phyloP scores from a whole-genome alignment of 2,888 invertebrate species.

The Dorcus hopei region DNA sequence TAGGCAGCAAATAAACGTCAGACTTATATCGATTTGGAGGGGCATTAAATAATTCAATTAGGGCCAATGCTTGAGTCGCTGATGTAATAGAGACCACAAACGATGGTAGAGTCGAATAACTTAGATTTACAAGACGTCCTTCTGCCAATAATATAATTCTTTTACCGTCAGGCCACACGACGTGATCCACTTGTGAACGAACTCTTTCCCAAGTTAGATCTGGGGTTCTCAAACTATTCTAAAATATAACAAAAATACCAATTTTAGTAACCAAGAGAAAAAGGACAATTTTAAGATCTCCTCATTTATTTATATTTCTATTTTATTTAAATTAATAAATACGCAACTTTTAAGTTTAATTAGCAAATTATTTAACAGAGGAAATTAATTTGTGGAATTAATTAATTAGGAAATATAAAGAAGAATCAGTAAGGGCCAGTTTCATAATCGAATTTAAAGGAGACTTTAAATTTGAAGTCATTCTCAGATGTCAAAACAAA shows the following conservation, averaged over 20 bases:
- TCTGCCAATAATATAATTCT: constrained; percentile 90
- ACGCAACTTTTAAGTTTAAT: not conserved
- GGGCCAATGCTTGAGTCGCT: constrained; percentile 92
- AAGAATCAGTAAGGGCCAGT: too few species aligned
- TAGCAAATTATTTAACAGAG: not conserved
- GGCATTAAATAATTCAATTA: constrained; percentile 96
- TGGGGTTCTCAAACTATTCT: constrained; percentile 87
- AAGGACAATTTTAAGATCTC: not conserved
- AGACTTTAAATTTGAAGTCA: too few species aligned
- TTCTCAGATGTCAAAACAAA: too few species aligned
- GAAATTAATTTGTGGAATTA: too few species aligned
- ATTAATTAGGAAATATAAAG: too few species aligned
- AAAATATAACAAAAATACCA: constrained; percentile 25
- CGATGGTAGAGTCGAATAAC: constrained; percentile 95
- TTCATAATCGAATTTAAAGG: too few species aligned
- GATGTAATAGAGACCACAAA: constrained; percentile 98
- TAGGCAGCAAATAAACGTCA: constrained; percentile 95
- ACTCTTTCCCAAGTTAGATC: constrained; percentile 97
- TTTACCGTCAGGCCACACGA: constrained; percentile 97
- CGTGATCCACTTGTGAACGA: constrained; percentile 95
- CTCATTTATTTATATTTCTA: not conserved
- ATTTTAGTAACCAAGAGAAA: too few species aligned
- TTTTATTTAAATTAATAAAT: not conserved
- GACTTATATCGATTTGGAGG: constrained; percentile 92
- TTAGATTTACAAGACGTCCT: constrained; percentile 92